phyloP scores from a whole-genome alignment of 1,140 invertebrate species.

The Solenopsis fugax region DNA sequence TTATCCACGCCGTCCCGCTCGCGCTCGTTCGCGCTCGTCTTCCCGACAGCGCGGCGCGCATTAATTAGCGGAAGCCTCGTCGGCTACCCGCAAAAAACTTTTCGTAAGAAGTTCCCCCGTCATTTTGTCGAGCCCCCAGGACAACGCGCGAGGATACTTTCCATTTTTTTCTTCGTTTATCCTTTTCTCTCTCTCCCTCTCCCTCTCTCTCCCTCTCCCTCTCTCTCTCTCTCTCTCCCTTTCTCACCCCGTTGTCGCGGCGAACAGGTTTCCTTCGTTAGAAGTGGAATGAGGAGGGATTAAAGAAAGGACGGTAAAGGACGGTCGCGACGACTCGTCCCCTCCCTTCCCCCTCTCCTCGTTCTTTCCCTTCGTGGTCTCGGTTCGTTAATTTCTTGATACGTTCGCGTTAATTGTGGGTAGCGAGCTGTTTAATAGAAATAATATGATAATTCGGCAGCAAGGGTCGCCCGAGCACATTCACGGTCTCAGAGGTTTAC shows the following conservation, averaged over 20 bases:
- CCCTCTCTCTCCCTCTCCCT: constrained; percentile 48
- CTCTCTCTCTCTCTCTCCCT: constrained; percentile 17
- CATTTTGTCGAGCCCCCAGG: constrained; percentile 77
- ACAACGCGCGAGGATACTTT: constrained; percentile 69
- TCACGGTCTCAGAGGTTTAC: constrained; percentile 2
- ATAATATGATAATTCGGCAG: constrained; percentile 85
- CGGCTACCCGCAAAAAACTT: constrained; percentile 64
- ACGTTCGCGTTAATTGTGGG: constrained; percentile 84
- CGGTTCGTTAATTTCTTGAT: constrained; percentile 83
- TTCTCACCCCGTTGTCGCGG: constrained; percentile 65
- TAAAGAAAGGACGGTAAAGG: constrained; percentile 64
- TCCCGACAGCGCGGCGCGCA: constrained; percentile 72
- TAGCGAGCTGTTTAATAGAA: constrained; percentile 85
- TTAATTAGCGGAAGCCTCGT: constrained; percentile 84
- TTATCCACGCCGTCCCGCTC: constrained; percentile 81
- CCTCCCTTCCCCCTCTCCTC: background rate
- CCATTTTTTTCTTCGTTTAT: constrained; percentile 55
- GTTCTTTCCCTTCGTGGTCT: constrained; percentile 59
- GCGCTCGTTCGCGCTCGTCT: constrained; percentile 56
- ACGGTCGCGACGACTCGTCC: constrained; percentile 16
- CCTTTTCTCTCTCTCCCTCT: background rate
- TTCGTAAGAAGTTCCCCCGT: constrained; percentile 72
- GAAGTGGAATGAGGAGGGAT: constrained; percentile 46
- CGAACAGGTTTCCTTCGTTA: constrained; percentile 75
- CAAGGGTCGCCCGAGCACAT: constrained; percentile 39